Evolutionary conservation across 23 tunicate species (phyloP).

Genomic region (Halocynthia aurantium): DNA sequence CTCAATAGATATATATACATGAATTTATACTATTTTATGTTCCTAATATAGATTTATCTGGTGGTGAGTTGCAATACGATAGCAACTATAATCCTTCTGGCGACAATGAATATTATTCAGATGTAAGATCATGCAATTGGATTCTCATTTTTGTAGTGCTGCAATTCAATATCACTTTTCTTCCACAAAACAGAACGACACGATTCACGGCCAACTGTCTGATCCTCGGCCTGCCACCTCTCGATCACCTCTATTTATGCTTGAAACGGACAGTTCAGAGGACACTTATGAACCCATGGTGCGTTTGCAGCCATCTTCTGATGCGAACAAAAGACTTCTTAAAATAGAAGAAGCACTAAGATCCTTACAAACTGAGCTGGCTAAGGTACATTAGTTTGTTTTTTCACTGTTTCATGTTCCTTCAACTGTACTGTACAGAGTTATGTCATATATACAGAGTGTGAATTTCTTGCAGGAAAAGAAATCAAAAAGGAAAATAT

Average conservation of each 20-base stretch:
- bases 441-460: neutral
- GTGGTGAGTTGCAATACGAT: too few species aligned
- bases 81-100: conserved; percentile 8
- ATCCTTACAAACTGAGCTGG: conserved; percentile 17
- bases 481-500: conserved; percentile 45
- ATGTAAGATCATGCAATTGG: neutral
- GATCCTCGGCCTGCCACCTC: conserved; percentile 21
- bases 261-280: conserved; percentile 12
- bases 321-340: conserved; percentile 6
- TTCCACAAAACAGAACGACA: too few species aligned
- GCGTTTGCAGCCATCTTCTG: conserved; percentile 5
- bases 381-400: neutral
- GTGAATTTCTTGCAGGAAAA: conserved; percentile 32
- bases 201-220: neutral
- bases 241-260: conserved; percentile 5
- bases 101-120: conserved; percentile 18
- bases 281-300: conserved; percentile 19
- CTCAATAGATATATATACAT: too few species aligned
- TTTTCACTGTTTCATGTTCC: neutral
- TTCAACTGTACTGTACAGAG: neutral
- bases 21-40: too few species aligned
- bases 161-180: too few species aligned
- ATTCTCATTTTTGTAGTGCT: too few species aligned
- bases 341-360: conserved; percentile 22
- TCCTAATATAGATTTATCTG: too few species aligned